Evolutionary conservation across 1,140 invertebrate genomes (phyloP).

Genomic region (Bilobella aurantiaca): DNA sequence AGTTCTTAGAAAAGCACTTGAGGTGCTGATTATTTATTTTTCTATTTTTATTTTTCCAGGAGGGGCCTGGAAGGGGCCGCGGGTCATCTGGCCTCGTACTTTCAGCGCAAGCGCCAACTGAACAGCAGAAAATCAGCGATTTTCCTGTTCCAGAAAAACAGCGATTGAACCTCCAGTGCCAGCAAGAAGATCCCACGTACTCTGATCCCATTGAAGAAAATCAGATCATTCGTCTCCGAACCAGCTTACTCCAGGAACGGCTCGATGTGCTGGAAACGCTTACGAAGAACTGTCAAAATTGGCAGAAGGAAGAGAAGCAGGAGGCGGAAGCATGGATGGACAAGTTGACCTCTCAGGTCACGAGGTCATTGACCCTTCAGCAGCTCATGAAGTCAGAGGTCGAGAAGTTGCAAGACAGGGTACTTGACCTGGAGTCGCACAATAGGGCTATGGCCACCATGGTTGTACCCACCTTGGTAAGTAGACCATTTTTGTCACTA

Average conservation of each 20-base stretch:
- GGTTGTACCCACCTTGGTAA: conserved; percentile 34
- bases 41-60: too few species aligned
- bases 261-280: conserved; percentile 26
- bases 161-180: too few species aligned
- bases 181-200: background rate
- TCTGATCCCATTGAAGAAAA: background rate
- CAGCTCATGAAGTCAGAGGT: conserved; percentile 31
- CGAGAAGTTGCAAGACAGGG: conserved; percentile 29
- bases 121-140: too few species aligned
- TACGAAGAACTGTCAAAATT: conserved; percentile 21
- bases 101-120: too few species aligned
- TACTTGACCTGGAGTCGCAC: conserved; percentile 30
- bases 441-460: conserved; percentile 34
- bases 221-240: background rate
- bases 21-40: too few species aligned
- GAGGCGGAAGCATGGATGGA: conserved; percentile 30
- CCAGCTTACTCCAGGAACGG: conserved; percentile 14
- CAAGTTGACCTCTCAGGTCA: conserved; percentile 27
- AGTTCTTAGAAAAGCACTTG: too few species aligned
- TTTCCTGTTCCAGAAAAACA: too few species aligned
- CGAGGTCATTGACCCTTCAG: conserved; percentile 25
- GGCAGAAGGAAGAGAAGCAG: conserved; percentile 19
- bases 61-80: too few species aligned
- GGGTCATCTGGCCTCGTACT: too few species aligned
- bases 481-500: too few species aligned